phyloP scores from a whole-genome alignment of 2,888 invertebrate genomes.

The Pyrrhosoma nymphula region DNA sequence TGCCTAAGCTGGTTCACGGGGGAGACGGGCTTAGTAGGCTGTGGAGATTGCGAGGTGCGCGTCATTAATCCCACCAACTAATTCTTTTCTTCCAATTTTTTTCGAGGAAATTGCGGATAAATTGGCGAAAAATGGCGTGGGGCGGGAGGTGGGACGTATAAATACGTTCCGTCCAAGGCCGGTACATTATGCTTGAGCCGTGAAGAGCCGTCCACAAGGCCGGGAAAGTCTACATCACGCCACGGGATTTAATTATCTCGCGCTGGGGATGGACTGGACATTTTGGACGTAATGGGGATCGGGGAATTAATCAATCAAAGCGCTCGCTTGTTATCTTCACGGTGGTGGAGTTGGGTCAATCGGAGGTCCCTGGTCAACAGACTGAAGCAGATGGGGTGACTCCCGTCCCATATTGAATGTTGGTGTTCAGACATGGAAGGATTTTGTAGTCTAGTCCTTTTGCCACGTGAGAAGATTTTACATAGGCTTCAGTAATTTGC shows the following conservation, averaged over 20 bases:
- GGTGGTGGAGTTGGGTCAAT: not conserved
- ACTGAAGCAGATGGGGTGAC: not conserved
- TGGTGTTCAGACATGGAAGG: too few relatives aligned
- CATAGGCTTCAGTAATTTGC: too few relatives aligned
- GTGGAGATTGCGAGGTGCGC: not conserved
- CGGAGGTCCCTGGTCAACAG: not conserved
- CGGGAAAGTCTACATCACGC: not conserved
- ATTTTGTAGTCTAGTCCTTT: too few relatives aligned
- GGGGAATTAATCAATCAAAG: slow-evolving; percentile 6
- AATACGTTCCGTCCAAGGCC: not conserved
- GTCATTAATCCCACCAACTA: not conserved
- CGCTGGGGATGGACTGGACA: not conserved
- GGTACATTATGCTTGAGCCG: too few relatives aligned
- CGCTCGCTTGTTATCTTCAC: not conserved
- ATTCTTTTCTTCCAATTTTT: not conserved
- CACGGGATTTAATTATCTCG: not conserved
- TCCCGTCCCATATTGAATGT: too few relatives aligned
- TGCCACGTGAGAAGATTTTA: too few relatives aligned
- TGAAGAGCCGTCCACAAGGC: too few relatives aligned
- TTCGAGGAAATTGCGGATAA: not conserved
- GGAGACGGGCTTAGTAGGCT: not conserved
- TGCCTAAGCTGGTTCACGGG: not conserved
- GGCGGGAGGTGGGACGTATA: not conserved
- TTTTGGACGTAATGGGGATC: not conserved
- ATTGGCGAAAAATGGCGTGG: not conserved